These are phyloP conservation scores for Columbina picui DNA, from an alignment of 2,113 vertebrate genomes.

Conservation along the genomic window DNA sequence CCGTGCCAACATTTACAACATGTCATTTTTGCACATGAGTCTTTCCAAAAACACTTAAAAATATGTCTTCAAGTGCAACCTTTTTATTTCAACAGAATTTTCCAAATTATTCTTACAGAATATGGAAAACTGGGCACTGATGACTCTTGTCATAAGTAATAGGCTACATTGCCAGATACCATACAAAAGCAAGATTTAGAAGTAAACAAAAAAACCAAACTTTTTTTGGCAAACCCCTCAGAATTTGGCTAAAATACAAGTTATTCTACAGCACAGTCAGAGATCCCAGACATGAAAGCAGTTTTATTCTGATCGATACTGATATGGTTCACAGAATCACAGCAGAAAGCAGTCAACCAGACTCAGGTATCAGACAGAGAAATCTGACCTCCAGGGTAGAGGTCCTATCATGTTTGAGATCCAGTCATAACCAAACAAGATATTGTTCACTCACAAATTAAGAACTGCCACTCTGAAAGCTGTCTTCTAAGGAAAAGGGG, in stretches of 20 bases:
- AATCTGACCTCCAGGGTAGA: neutral
- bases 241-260: neutral
- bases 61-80: neutral
- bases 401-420: neutral
- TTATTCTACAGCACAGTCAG: neutral
- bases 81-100: neutral
- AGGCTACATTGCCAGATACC: neutral
- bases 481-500: neutral
- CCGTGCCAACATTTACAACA: neutral
- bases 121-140: neutral
- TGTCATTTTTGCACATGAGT: neutral
- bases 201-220: neutral
- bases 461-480: neutral
- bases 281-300: neutral
- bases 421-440: neutral
- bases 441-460: neutral
- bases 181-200: neutral
- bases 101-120: neutral
- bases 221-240: neutral
- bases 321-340: neutral
- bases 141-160: neutral
- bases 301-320: neutral
- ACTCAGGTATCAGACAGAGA: neutral
- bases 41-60: neutral
- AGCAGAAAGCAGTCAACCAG: slow-evolving; percentile 3